Conservation (phyloP, 2,888 invertebrate genomes). For the Saturnia pavonia region DNA sequence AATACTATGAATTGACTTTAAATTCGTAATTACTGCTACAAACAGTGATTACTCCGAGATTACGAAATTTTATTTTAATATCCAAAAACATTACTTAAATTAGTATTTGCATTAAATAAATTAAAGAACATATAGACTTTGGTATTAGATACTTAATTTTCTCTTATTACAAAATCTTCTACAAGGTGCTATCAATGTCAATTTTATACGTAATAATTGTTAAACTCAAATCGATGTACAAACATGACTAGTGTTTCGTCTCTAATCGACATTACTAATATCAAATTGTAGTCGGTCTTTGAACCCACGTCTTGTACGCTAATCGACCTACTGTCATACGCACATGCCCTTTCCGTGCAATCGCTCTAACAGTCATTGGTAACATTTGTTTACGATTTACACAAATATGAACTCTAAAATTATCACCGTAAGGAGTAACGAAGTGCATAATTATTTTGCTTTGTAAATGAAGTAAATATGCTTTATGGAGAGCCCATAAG, state of each 20-base stretch:
- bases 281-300: conserved; percentile 53
- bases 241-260: not conserved
- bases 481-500: conserved; percentile 24
- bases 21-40: no score
- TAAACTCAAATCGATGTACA: not conserved
- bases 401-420: conserved; percentile 26
- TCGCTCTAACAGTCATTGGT: conserved; percentile 32
- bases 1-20: no score
- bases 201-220: conserved; percentile 1
- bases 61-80: no score
- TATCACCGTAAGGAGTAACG: conserved; percentile 14
- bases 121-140: no score
- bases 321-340: conserved; percentile 72
- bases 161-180: no score
- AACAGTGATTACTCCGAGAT: no score
- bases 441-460: conserved; percentile 23
- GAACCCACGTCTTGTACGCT: conserved; percentile 63
- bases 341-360: conserved; percentile 67
- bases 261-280: conserved; percentile 17
- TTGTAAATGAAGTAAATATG: conserved; percentile 28
- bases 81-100: no score
- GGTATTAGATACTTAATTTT: no score
- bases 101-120: no score
- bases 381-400: not conserved
- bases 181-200: not conserved